Conservation (phyloP, 2,797 vertebrate species). For the Morus bassanus region DNA sequence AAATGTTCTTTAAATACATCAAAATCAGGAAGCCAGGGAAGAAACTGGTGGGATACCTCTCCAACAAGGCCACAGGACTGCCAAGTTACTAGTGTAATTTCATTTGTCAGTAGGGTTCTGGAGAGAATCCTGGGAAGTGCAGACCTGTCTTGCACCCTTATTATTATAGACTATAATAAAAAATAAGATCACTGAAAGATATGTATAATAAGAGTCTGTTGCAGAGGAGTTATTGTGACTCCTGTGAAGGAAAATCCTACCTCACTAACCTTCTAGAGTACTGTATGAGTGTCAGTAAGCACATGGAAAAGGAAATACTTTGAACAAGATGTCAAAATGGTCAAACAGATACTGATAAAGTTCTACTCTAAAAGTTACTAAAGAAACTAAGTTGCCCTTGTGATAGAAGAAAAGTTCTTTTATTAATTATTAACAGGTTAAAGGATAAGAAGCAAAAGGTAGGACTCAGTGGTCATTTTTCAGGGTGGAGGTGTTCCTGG, state of each 20-base stretch:
- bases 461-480: neutral
- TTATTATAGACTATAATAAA: neutral
- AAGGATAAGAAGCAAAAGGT: neutral
- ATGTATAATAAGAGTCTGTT: neutral
- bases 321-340: neutral
- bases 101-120: neutral
- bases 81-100: neutral
- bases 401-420: neutral
- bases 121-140: neutral
- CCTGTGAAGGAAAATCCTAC: neutral
- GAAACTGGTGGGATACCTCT: neutral
- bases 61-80: neutral
- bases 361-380: neutral
- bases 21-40: neutral
- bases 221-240: neutral
- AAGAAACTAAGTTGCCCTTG: neutral
- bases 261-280: neutral
- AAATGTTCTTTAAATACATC: neutral
- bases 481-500: neutral
- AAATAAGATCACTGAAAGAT: neutral
- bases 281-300: neutral
- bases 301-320: neutral
- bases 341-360: slow-evolving; percentile 33
- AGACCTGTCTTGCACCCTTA: neutral
- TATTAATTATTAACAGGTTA: slow-evolving; percentile 18